phyloP scores from a whole-genome alignment of 2,797 vertebrate species.

The Manis pentadactyla region DNA sequence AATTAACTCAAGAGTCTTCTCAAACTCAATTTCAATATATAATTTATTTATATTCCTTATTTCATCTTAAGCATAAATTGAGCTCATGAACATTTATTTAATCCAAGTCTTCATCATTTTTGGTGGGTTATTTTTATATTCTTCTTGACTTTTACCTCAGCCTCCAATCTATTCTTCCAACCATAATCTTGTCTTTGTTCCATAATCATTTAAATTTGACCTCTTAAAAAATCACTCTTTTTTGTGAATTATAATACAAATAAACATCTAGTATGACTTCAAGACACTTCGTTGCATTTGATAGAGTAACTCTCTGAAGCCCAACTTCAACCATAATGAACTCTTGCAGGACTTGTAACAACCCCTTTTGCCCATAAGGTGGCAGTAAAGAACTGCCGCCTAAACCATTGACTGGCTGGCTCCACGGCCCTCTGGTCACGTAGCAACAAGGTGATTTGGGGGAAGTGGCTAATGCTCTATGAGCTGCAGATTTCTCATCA shows the following conservation, averaged over 20 bases:
- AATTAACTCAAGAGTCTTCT: not conserved
- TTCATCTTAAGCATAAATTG: not conserved
- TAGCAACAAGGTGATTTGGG: not conserved
- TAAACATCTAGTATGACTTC: not conserved
- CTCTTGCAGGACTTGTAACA: not conserved
- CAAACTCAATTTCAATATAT: not conserved
- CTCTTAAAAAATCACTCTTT: not conserved
- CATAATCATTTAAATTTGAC: not conserved
- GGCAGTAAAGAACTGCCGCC: constrained; percentile 26
- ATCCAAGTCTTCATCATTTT: not conserved
- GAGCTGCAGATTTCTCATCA: not conserved
- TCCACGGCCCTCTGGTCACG: fast-evolving
- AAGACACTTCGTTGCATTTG: not conserved
- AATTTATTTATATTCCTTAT: not conserved
- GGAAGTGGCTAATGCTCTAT: not conserved
- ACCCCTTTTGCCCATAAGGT: not conserved
- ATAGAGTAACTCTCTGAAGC: not conserved
- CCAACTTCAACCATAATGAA: not conserved
- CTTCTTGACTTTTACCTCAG: not conserved
- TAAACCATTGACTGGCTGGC: not conserved
- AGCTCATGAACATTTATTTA: not conserved
- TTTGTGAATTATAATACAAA: not conserved
- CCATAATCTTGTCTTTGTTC: not conserved
- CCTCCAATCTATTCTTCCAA: not conserved
- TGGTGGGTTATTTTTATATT: not conserved